Evolutionary conservation across 2,113 vertebrate species (phyloP).

Genomic region (Nannospalax galili): DNA sequence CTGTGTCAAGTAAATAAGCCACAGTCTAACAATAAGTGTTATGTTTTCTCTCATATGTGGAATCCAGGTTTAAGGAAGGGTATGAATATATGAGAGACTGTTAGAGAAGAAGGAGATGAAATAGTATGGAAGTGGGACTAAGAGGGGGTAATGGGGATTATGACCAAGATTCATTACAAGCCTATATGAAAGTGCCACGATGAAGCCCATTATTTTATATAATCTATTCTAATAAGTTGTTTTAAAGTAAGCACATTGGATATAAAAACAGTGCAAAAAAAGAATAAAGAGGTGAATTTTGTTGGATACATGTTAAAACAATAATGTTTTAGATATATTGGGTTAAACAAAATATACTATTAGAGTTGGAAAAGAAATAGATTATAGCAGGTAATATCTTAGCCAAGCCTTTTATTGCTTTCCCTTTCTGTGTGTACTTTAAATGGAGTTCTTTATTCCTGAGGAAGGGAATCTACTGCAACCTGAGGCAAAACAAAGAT

Average conservation of each 20-base stretch:
- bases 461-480: slow-evolving; percentile 5
- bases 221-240: background rate
- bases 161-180: background rate
- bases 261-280: background rate
- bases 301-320: background rate
- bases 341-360: background rate
- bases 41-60: background rate
- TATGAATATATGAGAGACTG: too few species aligned
- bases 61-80: background rate
- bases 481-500: slow-evolving; percentile 53
- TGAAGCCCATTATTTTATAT: background rate
- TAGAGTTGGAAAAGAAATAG: background rate
- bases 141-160: background rate
- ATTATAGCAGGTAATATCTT: background rate
- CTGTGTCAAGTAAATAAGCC: background rate
- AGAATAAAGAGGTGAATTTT: background rate
- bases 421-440: slow-evolving; percentile 1
- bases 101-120: background rate
- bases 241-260: background rate
- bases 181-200: background rate
- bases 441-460: slow-evolving; percentile 11
- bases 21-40: background rate
- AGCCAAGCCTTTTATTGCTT: background rate
- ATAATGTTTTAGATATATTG: background rate
- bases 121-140: background rate